Conservation (phyloP, 2,113 vertebrate species). For the Aphyosemion australe region DNA sequence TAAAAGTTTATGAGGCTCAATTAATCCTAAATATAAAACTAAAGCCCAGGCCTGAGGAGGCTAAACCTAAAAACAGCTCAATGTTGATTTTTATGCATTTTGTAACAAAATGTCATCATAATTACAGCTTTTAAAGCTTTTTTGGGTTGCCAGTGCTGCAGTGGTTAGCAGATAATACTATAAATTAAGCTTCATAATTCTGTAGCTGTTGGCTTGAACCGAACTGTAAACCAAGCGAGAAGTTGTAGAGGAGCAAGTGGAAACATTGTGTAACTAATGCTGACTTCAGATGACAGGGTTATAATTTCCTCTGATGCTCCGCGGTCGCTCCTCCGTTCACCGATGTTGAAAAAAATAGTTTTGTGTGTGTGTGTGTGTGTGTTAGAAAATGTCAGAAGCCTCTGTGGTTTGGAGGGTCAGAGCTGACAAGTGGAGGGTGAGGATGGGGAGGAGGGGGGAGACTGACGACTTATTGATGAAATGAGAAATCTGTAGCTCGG, state of each 20-base stretch:
- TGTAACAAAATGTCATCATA: background rate
- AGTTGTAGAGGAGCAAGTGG: background rate
- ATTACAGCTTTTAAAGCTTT: background rate
- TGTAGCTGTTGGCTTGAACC: background rate
- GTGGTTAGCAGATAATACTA: background rate
- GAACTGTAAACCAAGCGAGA: background rate
- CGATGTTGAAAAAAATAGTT: slow-evolving; percentile 21
- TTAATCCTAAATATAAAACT: no score
- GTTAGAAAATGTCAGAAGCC: slow-evolving; percentile 23
- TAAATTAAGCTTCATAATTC: background rate
- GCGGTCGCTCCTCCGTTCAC: slow-evolving; percentile 13
- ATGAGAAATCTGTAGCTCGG: slow-evolving; percentile 56
- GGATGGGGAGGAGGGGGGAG: slow-evolving; percentile 44
- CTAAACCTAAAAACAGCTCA: no score
- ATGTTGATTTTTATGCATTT: no score
- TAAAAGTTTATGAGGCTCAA: no score
- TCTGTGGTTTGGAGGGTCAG: slow-evolving; percentile 19
- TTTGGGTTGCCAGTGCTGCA: background rate
- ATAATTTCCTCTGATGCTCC: no score
- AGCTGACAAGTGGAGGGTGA: slow-evolving; percentile 27
- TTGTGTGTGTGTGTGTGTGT: slow-evolving; percentile 19
- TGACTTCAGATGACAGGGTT: slow-evolving; percentile 6
- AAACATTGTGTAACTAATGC: slow-evolving; percentile 3
- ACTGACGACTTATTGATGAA: slow-evolving; percentile 71
- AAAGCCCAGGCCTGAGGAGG: no score